Percentiles rank a stretch among this genome's conserved stretches.
phyloP scores from a whole-genome alignment of 2,797 vertebrate genomes.

The Urocyon cinereoargenteus region DNA sequence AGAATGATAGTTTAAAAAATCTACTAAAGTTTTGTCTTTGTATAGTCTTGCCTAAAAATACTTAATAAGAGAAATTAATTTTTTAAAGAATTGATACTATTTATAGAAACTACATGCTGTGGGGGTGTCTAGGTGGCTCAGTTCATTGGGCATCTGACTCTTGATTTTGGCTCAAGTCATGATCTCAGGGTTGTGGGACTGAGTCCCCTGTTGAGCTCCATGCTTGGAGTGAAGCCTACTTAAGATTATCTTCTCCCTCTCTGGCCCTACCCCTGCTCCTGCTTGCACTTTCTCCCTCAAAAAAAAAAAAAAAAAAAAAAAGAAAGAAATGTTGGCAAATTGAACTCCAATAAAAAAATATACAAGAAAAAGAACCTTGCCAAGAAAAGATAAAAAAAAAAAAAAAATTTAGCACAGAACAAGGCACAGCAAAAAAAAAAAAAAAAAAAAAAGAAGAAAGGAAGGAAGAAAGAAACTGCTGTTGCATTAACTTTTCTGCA shows the following conservation, averaged over 20 bases:
- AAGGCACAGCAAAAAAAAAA: background rate
- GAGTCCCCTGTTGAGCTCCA: background rate
- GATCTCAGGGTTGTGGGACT: background rate
- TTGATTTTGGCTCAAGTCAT: background rate
- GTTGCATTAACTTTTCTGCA: background rate
- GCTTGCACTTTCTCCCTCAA: background rate
- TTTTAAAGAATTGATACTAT: background rate
- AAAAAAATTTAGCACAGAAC: background rate
- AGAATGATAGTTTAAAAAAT: background rate
- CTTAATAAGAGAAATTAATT: conserved; percentile 20
- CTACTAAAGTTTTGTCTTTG: background rate
- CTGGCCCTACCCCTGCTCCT: background rate
- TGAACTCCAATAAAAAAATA: background rate
- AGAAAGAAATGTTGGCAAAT: background rate
- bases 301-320: background rate
- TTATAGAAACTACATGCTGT: background rate
- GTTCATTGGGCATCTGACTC: background rate
- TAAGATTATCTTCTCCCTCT: background rate
- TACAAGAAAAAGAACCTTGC: background rate
- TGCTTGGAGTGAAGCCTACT: background rate
- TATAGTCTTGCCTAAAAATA: conserved; percentile 26
- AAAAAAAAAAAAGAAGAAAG: background rate
- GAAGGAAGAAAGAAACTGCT: background rate
- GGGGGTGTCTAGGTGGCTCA: background rate
- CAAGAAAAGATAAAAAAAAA: background rate